A percentile compares a stretch with the other conserved stretches of the same genome.
phyloP scores from a whole-genome alignment of 1,140 invertebrate species.

The Chrysoperla carnea region DNA sequence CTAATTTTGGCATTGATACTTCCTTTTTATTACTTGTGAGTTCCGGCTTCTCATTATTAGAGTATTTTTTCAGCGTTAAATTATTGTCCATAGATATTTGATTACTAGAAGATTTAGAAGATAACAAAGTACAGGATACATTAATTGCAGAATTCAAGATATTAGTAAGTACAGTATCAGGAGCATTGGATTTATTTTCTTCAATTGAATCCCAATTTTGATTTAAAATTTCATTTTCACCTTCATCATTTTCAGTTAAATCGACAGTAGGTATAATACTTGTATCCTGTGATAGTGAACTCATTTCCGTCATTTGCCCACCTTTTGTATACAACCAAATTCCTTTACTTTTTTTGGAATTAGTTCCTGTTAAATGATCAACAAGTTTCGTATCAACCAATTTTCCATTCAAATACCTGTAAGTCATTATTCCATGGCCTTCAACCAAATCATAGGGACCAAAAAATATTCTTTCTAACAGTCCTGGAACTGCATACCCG shows the following conservation, averaged over 20 bases:
- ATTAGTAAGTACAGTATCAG: no score
- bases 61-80: no score
- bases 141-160: no score
- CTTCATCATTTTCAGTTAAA: constrained; percentile 1
- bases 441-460: constrained; percentile 11
- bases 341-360: background rate
- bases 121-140: no score
- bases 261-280: background rate
- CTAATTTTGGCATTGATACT: no score
- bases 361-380: constrained; percentile 7
- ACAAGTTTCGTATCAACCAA: constrained; percentile 9
- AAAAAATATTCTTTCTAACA: constrained; percentile 12
- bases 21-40: no score
- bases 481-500: constrained; percentile 12
- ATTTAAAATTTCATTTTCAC: background rate
- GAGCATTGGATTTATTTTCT: no score
- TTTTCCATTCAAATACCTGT: constrained; percentile 10
- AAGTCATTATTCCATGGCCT: constrained; percentile 10
- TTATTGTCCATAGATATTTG: no score
- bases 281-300: no score
- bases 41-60: no score
- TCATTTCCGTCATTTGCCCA: background rate
- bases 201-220: background rate
- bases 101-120: no score
- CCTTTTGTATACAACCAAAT: background rate